Evolutionary conservation across 2,113 vertebrate species (phyloP), one percentile per base, ranked within the genome.

Genomic region (Ursus arctos): DNA sequence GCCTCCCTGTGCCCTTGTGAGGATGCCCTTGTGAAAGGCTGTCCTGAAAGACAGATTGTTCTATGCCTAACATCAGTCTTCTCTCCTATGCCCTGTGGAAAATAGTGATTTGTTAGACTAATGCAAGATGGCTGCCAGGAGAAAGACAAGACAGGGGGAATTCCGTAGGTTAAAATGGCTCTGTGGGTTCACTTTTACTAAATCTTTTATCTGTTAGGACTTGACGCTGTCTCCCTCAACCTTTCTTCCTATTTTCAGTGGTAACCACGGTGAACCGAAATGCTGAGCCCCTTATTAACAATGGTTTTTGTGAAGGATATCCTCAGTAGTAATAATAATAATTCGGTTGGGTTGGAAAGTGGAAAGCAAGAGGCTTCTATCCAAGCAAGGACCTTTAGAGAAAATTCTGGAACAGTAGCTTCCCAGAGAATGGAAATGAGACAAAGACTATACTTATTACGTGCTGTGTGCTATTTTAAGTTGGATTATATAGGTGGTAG

Each of bases 151-250:
- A 98, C 93, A 97, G 40, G 98, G 98, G 96, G 97, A 98, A 97
- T 98, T 98, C 97, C 97, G 85, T 97, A 95, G 96, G 97, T 98
- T 97, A 96, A 97, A 98, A 97, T 96, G 96, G 98, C 96, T 98
- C 95, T 95, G 86, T 96, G 95, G 97, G 88, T 95, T 97, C 96
- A 97, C 97, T 97, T 98, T 97, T 88, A 97, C 96, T 98, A 98
- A 96, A 96, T 97, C 97, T 97, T 98, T 95, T 96, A 96, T 97
- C 97, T 96, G 21, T 40, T 67, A 67, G n/a, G 49, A 83, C 51
- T 81, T 49, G 19, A n/a, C 0, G 3, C n/a, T 43, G 13, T 55
- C 12, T 63, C 33, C 67, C 43, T 81, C n/a, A 65, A 18, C 18
- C 69, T 88, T 24, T 74, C 53, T 77, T 69, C 18, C 19, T 53